Base-by-base conservation (phyloP, 2,888 invertebrate genomes). In the Isotomurus palustris region DNA sequence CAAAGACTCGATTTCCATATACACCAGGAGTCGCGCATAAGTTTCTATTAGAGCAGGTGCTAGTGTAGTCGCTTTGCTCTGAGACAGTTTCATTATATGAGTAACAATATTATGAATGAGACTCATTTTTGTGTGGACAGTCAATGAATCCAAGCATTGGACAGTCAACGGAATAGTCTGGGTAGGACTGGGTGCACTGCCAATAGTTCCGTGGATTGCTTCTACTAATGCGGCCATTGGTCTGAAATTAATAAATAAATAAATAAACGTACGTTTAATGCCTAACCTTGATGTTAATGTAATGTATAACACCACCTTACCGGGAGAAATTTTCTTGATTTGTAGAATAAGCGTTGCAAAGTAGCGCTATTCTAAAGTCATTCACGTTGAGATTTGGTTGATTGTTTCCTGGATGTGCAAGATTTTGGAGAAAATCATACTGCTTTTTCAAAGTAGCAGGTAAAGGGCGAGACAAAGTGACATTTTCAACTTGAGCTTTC, bases 51-150 rank as follows among this genome's bases (percentile, higher is more conserved):
- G 77, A 0, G 94, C 94, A 0, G 95, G 94, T 0, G 93, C 87
- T 73, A 66, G 50, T 91, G 80, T 0, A 53, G 85, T 86, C 0
- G 86, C 85, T 74, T 92, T 93, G 29, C 86, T 85, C 73, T 91
- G 90, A 0, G 93, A 91, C 69, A 90, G 80, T 73, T 93, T 92
- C 35, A 92, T 88, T 45, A 95, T 90, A 73, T 93, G 88, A 0
- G 91, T 87, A 54, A 88, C 89, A 69, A 91, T 90, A 68, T 84
- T 84, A 82, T 84, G 84, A 71, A 91, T 90, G 14, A 93, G 75
- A 72, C 84, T 85, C 95, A 96, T 96, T 78, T 96, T 96, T 29
- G 93, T 91, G 73, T 96, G 96, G 28, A 95, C 87, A 0, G 95
- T 95, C 54, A 96, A 76, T 21, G 94, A 93, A 75, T 96, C 96